phyloP scores from a whole-genome alignment of 2,113 vertebrate genomes.

The Equus przewalskii region DNA sequence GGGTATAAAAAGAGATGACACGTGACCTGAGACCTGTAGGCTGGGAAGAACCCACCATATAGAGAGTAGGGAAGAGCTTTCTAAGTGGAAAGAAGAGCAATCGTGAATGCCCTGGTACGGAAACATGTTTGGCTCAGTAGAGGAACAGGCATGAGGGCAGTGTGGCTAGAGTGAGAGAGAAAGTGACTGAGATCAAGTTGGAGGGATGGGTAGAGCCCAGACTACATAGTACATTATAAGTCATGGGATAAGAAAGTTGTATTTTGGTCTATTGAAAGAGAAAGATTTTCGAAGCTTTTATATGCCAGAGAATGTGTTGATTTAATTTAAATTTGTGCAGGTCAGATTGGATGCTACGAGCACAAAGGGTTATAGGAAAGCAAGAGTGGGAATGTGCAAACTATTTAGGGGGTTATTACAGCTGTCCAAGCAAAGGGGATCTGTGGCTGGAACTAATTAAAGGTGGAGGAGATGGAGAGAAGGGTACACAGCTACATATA shows the following conservation, averaged over 20 bases:
- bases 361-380: background rate
- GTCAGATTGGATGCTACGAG: background rate
- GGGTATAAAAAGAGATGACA: background rate
- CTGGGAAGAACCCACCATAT: fast-evolving
- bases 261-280: background rate
- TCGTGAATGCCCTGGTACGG: fast-evolving
- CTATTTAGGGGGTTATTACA: background rate
- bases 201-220: background rate
- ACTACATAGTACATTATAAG: background rate
- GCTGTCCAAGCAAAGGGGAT: background rate
- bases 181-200: background rate
- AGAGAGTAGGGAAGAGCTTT: background rate
- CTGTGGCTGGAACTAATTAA: background rate
- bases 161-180: background rate
- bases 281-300: background rate
- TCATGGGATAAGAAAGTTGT: background rate
- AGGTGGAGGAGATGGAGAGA: background rate
- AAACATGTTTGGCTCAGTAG: background rate
- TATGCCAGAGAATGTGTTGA: background rate
- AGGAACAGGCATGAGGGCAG: background rate
- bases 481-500: background rate
- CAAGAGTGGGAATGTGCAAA: background rate
- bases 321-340: background rate
- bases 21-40: background rate
- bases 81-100: background rate